Evolutionary conservation across 2,888 invertebrate species (phyloP), one percentile per base, ranked within the genome.

Genomic region (Autographa pulchrina): DNA sequence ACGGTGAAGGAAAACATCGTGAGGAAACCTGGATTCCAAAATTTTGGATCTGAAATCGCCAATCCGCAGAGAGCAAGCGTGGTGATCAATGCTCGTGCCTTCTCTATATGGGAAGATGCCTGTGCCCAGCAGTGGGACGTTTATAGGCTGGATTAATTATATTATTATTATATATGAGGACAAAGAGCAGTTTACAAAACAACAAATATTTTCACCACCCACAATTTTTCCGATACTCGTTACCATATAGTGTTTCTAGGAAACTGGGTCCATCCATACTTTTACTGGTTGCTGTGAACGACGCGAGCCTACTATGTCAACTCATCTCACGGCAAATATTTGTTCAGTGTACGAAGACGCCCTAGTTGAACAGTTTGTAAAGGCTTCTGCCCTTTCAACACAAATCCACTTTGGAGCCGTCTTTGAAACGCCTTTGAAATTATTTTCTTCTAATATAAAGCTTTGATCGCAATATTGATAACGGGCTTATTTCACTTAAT

Each of bases 301-400:
- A 77, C 85, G 74, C 74, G 66, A 76, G 83, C 82, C 78, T 77
- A 82, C 88, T 90, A 78, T 89, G 92, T 91, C 90, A 92, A 91
- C 92, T 92, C 92, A 92, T 92, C 90, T 92, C 86, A 80, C 82
- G 77, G 90, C 90, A 92, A 93, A 93, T 90, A 92, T 90, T 91
- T 91, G 85, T 89, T 82, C 85, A 81, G 81, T 87, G 85, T 91
- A 91, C 89, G 90, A 87, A 89, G 86, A 85, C 76, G 90, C 85
- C 90, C 90, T 86, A 89, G 89, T 89, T 89, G 85, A 88, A 88
- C 88, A 86, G 85, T 85, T 84, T 88, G 82, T 85, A 86, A 87
- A 87, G 87, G 86, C 85, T 80, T 82, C 83, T 81, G 83, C 85
- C 88, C 88, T 88, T 90, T 90, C 86, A 88, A 86, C 86, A 86